Percentiles rank a stretch among this genome's conserved stretches.
phyloP scores from a whole-genome alignment of 2,888 invertebrate genomes.

The Himalopsyche japonica region DNA sequence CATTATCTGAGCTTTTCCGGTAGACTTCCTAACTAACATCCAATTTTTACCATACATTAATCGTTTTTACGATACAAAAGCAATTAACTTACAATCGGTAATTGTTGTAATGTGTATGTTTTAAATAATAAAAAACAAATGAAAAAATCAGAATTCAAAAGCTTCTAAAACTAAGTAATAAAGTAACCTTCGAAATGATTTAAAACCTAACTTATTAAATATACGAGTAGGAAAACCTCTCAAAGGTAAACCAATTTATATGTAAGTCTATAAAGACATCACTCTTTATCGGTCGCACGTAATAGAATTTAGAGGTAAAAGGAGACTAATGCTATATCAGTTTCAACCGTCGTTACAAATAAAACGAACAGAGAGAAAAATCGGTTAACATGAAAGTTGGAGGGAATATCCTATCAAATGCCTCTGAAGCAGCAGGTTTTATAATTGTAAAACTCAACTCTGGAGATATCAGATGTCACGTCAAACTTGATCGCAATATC shows the following conservation, averaged over 20 bases:
- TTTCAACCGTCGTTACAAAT: not conserved
- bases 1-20: too few species aligned
- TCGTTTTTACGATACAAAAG: too few species aligned
- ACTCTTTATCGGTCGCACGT: not conserved
- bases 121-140: too few species aligned
- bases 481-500: not conserved
- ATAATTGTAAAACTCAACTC: not conserved
- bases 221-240: not conserved
- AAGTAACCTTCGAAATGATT: too few species aligned
- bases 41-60: too few species aligned
- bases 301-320: constrained; percentile 1
- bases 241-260: not conserved
- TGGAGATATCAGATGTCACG: not conserved
- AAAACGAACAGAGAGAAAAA: not conserved
- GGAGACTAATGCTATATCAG: not conserved
- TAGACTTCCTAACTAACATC: too few species aligned
- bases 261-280: not conserved
- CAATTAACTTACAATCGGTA: too few species aligned
- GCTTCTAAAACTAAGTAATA: too few species aligned
- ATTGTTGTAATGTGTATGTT: too few species aligned
- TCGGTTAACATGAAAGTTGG: not conserved
- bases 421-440: not conserved
- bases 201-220: too few species aligned
- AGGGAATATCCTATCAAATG: not conserved
- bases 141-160: too few species aligned